Conservation (phyloP, 2,797 vertebrate genomes). For the Coilia nasus region DNA sequence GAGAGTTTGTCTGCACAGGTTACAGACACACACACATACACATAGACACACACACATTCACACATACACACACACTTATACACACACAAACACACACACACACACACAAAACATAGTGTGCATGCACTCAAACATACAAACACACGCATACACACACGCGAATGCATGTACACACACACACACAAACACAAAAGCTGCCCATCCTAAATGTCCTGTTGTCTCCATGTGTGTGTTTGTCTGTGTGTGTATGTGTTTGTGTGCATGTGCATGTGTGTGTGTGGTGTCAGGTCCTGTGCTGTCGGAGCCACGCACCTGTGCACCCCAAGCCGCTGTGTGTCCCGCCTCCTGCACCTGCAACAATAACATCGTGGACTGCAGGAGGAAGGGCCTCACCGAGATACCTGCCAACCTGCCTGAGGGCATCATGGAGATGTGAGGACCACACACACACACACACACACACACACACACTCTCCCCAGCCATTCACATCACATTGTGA, state of each 20-base stretch:
- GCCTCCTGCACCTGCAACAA: conserved; percentile 93
- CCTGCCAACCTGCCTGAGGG: conserved; percentile 92
- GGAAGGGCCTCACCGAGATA: conserved; percentile 89
- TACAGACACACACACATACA: not conserved
- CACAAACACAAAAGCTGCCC: not conserved
- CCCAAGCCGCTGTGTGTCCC: conserved; percentile 89
- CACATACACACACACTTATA: not conserved
- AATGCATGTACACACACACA: not conserved
- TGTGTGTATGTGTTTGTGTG: too few relatives aligned
- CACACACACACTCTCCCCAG: not conserved
- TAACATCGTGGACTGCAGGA: conserved; percentile 95
- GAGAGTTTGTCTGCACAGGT: too few relatives aligned
- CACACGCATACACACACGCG: not conserved
- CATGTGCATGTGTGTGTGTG: too few relatives aligned
- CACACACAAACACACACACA: not conserved
- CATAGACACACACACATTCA: not conserved
- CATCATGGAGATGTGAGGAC: conserved; percentile 94
- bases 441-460: not conserved
- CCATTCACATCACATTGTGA: too few relatives aligned
- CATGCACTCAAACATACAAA: not conserved
- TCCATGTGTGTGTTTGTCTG: too few relatives aligned
- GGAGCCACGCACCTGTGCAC: conserved; percentile 84
- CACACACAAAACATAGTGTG: not conserved
- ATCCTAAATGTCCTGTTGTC: too few relatives aligned
- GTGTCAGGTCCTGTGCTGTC: conserved; percentile 79